A percentile compares a stretch with the other conserved stretches of the same genome.
Evolutionary conservation across 2,113 vertebrate genomes (phyloP).

Genomic region (Hydropotes inermis): DNA sequence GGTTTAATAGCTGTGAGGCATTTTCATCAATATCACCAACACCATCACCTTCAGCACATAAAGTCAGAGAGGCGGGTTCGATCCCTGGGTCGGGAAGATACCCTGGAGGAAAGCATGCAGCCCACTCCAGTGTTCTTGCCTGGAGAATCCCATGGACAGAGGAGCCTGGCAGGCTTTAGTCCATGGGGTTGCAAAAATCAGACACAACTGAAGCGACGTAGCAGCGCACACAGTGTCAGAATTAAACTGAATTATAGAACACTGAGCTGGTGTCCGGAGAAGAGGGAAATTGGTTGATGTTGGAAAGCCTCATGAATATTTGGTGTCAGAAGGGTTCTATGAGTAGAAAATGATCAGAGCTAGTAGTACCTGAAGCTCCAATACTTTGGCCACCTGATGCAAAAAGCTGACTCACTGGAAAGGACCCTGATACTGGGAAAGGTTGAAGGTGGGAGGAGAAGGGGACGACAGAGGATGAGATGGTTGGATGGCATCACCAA

Average conservation of each 20-base stretch:
- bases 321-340: background rate
- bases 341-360: background rate
- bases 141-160: background rate
- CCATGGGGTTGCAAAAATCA: fast-evolving
- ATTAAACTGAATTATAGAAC: fast-evolving
- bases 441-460: background rate
- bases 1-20: background rate
- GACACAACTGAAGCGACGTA: background rate
- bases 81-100: background rate
- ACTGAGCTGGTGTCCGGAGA: background rate
- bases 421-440: background rate
- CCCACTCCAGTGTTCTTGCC: background rate
- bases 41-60: background rate
- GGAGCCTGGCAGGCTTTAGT: background rate
- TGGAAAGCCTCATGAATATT: background rate
- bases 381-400: background rate
- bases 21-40: background rate
- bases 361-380: background rate
- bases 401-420: fast-evolving
- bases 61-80: background rate
- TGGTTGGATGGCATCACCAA: fast-evolving
- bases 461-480: background rate
- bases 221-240: background rate
- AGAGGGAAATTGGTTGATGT: background rate
- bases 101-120: background rate